Base-by-base conservation (phyloP, 1,140 invertebrate genomes). In the Tetramorium alpestre region DNA sequence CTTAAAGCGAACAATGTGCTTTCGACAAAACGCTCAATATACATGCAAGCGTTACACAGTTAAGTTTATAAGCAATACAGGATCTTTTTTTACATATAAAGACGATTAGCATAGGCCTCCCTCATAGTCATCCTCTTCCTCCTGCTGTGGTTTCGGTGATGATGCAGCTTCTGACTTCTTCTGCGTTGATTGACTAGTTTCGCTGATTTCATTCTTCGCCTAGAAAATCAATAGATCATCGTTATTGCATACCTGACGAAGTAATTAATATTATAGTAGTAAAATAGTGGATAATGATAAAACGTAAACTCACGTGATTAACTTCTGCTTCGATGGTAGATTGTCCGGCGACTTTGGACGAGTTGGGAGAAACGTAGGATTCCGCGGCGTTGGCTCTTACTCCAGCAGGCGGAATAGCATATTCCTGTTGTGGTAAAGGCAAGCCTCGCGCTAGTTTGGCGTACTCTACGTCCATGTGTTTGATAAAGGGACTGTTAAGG, bases 401-500 rank as follows among this genome's bases (percentile, higher is more conserved):
- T 86, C 95, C 95, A 54, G 96, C 96, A 75, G 96, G 97, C 7
- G 96, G 96, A 2, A 96, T 94, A 10, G 96, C 94, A 60, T 96
- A 95, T 87, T 94, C 93, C 86, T 95, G 92, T 85, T 95, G 95
- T 0, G 98, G 98, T 86, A 98, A 93, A 28, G 97, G 97, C 90
- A 99, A 96, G 88, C 97, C 97, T 87, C 97, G 95, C 0, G 98
- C 98, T 73, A 99, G 95, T 91, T 97, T 97, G 0, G 98, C 96
- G 94, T 99, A 99, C 92, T 99, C 98, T 41, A 99, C 98, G 94
- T 99, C 99, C 98, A 99, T 98, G 91, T 98, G 98, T 87, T 98
- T 98, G 77, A 99, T 99, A 93, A 99, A 99, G 3, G 98, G 97
- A 92, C 96, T 97, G 67, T 97, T 97, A 1, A 99, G 95, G 4